Conservation (phyloP, 1,140 invertebrate species). For the Teleogryllus occipitalis region DNA sequence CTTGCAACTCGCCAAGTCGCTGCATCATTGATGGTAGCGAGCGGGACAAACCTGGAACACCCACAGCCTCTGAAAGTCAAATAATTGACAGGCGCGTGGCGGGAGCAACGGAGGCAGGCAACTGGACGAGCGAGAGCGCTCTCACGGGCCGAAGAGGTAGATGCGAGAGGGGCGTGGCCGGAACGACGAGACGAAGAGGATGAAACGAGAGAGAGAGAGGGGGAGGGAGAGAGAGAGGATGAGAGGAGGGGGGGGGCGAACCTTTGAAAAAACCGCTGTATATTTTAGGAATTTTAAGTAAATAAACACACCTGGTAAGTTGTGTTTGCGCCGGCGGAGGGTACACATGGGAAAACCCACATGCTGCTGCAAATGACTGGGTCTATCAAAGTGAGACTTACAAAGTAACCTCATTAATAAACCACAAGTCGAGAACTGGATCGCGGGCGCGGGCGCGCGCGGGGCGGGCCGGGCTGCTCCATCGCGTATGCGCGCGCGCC, state of each 20-base stretch:
- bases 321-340: not conserved
- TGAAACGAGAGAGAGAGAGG: too few species aligned
- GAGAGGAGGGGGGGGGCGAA: too few species aligned
- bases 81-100: not conserved
- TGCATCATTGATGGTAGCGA: not conserved
- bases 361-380: not conserved
- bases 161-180: too few species aligned
- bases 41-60: not conserved
- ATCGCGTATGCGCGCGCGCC: too few species aligned
- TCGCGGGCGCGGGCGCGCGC: not conserved
- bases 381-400: not conserved
- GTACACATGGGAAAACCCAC: not conserved
- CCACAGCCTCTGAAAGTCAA: not conserved
- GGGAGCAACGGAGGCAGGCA: not conserved
- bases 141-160: too few species aligned
- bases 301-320: slow-evolving; percentile 2
- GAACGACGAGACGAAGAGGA: too few species aligned
- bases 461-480: too few species aligned
- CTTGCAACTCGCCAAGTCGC: not conserved
- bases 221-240: too few species aligned
- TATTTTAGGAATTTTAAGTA: not conserved
- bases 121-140: too few species aligned
- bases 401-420: not conserved
- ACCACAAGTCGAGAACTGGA: not conserved
- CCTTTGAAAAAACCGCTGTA: not conserved